Base-by-base conservation (phyloP, 2,888 invertebrate genomes). In the Junonia oenone region DNA sequence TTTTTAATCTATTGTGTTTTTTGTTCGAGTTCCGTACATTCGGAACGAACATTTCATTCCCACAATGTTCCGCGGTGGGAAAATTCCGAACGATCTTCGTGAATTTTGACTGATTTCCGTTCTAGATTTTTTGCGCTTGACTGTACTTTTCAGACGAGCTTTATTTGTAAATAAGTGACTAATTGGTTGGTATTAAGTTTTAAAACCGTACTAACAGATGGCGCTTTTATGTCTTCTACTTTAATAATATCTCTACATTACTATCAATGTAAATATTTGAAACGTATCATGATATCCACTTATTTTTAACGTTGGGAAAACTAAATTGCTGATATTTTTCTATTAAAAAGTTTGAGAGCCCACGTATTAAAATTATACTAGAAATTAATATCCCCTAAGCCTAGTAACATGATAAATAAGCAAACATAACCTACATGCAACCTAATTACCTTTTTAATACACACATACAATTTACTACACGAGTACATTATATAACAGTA, bases 91-190 rank as follows among this genome's bases (percentile, higher is more conserved):
- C 31, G 40, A 47, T 53, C 38, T 38, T 47, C 38, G 38, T 22
- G 38, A 47, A 31, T 46, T 72, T 69, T 72, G 26, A 13, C 37
- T 37, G 37, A 37, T 13, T 43, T 43, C 43, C 43, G 43, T 43
- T 11, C 43, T 26, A 43, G 17, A 13, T 43, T 43, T 43, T 43
- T 43, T 43, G 15, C 17, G 11, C 0, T 4, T 19, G 26, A 43
- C 43, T 43, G 13, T 26, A 13, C 8, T 22, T 43, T 2, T 13
- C 0, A 22, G 35, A n/a, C 9, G 6, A 37, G 13, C 6, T 33
- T 2, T 22, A 19, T 37, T 37, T 37, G 13, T 35, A 13, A 35
- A 37, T 9, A 15, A 37, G 15, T 13, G 37, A 17, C 8, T 8
- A 6, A 15, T 2, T 9, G 0, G 0, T 2, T 8, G 5, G 8